Conservation (phyloP, 2,888 invertebrate genomes). For the Plebejus melissa region DNA sequence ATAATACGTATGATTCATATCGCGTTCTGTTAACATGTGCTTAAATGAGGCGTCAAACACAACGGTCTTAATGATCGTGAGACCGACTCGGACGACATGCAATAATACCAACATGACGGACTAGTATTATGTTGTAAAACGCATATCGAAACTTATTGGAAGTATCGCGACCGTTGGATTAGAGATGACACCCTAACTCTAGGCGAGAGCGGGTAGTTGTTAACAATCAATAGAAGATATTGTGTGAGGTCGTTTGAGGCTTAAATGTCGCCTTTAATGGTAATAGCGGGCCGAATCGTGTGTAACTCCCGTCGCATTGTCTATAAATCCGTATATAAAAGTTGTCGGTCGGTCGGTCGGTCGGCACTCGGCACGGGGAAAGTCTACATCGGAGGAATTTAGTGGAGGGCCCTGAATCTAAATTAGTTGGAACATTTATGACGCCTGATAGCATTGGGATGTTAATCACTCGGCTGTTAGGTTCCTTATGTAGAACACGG, state of each 20-base stretch:
- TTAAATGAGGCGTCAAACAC: conserved; percentile 27
- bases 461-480: conserved; percentile 4
- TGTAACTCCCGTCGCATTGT: conserved; percentile 20
- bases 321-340: conserved; percentile 23
- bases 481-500: conserved; percentile 8
- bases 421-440: conserved; percentile 14
- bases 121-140: conserved; percentile 4
- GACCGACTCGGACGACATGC: conserved; percentile 22
- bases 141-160: conserved; percentile 6
- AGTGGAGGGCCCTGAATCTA: conserved; percentile 18
- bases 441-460: conserved; percentile 18
- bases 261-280: neutral
- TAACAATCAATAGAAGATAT: neutral
- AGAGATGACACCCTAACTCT: neutral
- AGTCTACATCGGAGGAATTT: conserved; percentile 11
- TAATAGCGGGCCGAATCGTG: neutral
- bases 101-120: conserved; percentile 6
- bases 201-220: neutral
- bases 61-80: conserved; percentile 21
- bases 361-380: neutral
- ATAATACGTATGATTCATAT: conserved; percentile 23
- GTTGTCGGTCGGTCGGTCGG: conserved; percentile 15
- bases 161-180: neutral
- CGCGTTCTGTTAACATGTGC: conserved; percentile 26
- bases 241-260: neutral